These are phyloP conservation scores for Hydra vulgaris DNA, from an alignment of 30 jellyfish, hydroid and myxozoan species.

Conservation along the genomic window DNA sequence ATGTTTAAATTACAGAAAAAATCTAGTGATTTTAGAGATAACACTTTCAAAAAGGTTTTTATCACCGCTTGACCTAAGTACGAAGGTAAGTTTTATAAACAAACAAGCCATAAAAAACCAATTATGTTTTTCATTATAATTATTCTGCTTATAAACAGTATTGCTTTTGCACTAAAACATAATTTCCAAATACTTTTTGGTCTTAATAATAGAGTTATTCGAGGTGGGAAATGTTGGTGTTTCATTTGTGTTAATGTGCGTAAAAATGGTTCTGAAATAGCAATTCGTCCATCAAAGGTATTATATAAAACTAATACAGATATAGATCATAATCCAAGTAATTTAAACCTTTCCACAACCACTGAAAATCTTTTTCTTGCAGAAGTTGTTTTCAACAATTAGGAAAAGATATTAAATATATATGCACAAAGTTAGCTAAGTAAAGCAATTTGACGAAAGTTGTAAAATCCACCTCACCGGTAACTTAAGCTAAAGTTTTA, in stretches of 20 bases:
- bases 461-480: neutral
- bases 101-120: too few species aligned
- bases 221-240: neutral
- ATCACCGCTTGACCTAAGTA: neutral
- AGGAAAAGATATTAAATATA: neutral
- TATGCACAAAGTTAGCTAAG: neutral
- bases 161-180: neutral
- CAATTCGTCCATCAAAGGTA: neutral
- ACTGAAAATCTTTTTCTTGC: neutral
- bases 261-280: neutral
- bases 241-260: neutral
- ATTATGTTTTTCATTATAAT: neutral
- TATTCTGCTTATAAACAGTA: neutral
- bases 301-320: neutral
- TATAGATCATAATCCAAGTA: neutral
- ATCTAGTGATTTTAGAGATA: neutral
- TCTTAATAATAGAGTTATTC: neutral
- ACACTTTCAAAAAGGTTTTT: neutral
- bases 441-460: neutral
- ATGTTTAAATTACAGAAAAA: neutral
- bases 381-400: neutral
- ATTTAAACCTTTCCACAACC: neutral
- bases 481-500: neutral
- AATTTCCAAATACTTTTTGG: neutral
- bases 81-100: neutral